Evolutionary conservation across 2,113 vertebrate genomes (phyloP).

Genomic region (Dasyurus viverrinus): DNA sequence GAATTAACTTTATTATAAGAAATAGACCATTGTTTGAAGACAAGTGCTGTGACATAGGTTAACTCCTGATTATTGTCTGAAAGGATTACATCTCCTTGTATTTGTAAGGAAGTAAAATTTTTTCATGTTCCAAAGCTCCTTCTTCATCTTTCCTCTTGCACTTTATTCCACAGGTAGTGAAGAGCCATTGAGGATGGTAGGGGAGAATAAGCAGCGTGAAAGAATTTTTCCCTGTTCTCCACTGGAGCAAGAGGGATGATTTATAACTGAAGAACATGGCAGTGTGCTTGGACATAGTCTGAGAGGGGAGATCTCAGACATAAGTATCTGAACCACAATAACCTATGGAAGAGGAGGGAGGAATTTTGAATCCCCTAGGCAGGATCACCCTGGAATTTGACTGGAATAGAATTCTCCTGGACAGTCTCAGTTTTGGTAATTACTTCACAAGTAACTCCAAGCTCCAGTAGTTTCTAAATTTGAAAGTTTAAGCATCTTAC

Average conservation of each 20-base stretch:
- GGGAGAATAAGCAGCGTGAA: not conserved
- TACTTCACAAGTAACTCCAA: not conserved
- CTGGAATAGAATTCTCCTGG: not conserved
- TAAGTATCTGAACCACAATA: not conserved
- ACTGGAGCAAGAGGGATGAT: not conserved
- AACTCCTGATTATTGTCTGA: not conserved
- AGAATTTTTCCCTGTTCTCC: not conserved
- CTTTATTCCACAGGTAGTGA: not conserved
- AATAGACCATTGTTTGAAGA: not conserved
- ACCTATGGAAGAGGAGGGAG: not conserved
- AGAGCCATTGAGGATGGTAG: not conserved
- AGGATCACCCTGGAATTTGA: not conserved
- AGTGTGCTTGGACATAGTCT: not conserved
- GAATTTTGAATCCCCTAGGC: not conserved
- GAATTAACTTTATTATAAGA: not conserved
- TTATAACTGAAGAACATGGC: not conserved
- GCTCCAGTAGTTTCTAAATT: not conserved
- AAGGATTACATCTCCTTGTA: not conserved
- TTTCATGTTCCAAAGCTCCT: not conserved
- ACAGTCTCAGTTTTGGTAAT: not conserved
- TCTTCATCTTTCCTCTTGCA: not conserved
- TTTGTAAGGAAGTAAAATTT: not conserved
- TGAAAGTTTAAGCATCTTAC: not conserved
- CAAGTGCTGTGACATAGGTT: not conserved
- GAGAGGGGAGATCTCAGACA: not conserved